Evolutionary conservation across 2,113 vertebrate genomes (phyloP), one percentile per base, ranked within the genome.

Genomic region (Micronycteris hirsuta): DNA sequence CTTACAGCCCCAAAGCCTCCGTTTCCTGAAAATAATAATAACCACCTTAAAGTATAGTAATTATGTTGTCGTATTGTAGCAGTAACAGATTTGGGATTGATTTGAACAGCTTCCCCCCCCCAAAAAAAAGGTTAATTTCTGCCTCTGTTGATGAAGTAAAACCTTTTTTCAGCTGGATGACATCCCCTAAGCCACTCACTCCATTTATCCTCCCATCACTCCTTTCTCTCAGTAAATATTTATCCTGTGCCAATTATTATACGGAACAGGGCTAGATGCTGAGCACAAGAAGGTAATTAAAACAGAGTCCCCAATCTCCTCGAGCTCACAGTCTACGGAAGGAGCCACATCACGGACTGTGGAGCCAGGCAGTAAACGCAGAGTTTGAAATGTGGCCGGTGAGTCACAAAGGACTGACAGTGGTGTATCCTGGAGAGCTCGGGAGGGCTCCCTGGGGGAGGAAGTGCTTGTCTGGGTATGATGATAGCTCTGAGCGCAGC

Each of bases 21-120:
- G 14, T 76, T 77, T 96, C 56, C 70, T 78, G 14, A 41, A 91
- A 87, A 94, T 12, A 16, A 14, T 54, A 74, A 41, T 83, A 43
- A 63, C 33, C 19, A 49, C 26, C 54, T 86, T 24, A n/a, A 10
- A 41, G 19, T 4, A 36, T 3, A 52, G 36, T 47, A 56, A 88
- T 67, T 11, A 76, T 49, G 89, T 86, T 70, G 47, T 71, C 90
- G 9, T 38, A 4, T 45, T 91, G 16, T 24, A 82, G 14, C 45
- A 33, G 45, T 24, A 90, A 87, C 7, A 54, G 24, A 92, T 91
- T 63, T 31, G 26, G 26, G 15, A 19, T 82, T 71, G 45, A 89
- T 70, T 33, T 67, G 45, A 77, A 70, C 7, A 92, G 7, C 36
- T 19, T 8, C 56, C 24, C 24, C 24, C 58, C 58, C 56, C 56